Percentiles rank a stretch among this genome's conserved stretches.
Conservation (phyloP, 2,797 vertebrate genomes). For the Decapterus maruadsi region DNA sequence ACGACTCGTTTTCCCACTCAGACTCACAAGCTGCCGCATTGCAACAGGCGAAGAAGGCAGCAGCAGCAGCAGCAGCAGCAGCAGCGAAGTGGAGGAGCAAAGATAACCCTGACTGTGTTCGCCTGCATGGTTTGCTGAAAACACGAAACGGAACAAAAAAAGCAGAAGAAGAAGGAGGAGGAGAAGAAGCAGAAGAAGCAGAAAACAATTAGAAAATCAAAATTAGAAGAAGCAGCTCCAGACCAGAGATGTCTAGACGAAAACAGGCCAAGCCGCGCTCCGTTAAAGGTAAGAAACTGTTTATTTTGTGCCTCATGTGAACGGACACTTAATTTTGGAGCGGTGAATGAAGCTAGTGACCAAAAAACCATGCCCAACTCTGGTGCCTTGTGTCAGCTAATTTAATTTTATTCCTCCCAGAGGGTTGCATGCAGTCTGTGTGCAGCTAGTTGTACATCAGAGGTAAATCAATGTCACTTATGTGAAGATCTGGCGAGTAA, state of each 20-base stretch:
- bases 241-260: constrained; percentile 94
- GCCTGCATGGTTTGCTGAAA: constrained; percentile 80
- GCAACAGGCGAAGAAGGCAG: constrained; percentile 91
- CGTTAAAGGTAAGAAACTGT: constrained; percentile 93
- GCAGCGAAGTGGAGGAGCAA: constrained; percentile 72
- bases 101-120: constrained; percentile 46
- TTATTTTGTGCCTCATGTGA: constrained; percentile 32
- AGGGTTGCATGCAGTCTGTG: background rate
- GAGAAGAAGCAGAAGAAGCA: too few species aligned
- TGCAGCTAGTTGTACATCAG: constrained; percentile 1
- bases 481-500: background rate
- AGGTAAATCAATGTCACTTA: constrained; percentile 6
- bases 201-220: constrained; percentile 46
- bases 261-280: constrained; percentile 99
- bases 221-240: constrained; percentile 8
- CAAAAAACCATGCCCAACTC: constrained; percentile 83
- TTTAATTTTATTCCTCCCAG: constrained; percentile 3
- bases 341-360: constrained; percentile 55
- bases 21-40: constrained; percentile 92
- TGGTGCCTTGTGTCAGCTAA: constrained; percentile 83
- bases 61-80: constrained; percentile 37
- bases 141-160: constrained; percentile 74
- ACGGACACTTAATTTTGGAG: constrained; percentile 44
- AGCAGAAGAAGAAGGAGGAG: too few species aligned
- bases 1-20: constrained; percentile 55